A percentile compares a stretch with the other conserved stretches of the same genome.
phyloP scores from a whole-genome alignment of 2,797 vertebrate genomes.

The Taeniopygia guttata region DNA sequence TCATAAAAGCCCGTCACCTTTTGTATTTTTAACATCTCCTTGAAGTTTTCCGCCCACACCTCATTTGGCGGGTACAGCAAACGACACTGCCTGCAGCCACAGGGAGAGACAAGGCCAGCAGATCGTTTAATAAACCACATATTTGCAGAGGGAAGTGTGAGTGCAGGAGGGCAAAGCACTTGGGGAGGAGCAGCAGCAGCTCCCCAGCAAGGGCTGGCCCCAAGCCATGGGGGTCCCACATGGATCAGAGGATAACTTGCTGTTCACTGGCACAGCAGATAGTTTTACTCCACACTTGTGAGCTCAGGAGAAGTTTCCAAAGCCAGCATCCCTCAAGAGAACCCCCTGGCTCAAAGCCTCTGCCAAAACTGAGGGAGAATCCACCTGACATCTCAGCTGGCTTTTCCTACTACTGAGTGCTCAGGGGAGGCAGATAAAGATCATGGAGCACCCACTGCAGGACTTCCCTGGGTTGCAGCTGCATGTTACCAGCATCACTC shows the following conservation, averaged over 20 bases:
- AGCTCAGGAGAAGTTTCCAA: not conserved
- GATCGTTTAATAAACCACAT: not conserved
- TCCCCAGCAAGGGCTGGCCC: not conserved
- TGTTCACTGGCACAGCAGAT: accelerated
- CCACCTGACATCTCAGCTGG: not conserved
- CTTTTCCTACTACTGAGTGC: not conserved
- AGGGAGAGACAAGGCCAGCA: not conserved
- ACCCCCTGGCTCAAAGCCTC: not conserved
- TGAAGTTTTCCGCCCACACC: not conserved
- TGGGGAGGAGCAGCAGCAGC: not conserved
- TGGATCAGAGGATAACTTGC: not conserved
- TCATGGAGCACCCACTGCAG: too few relatives aligned
- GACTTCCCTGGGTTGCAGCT: not conserved
- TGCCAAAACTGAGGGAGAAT: not conserved
- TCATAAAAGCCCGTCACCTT: too few relatives aligned
- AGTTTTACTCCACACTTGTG: not conserved
- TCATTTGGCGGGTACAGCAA: too few relatives aligned
- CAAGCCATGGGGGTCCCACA: not conserved
- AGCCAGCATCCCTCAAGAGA: not conserved
- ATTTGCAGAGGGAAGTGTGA: not conserved
- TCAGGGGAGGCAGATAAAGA: not conserved
- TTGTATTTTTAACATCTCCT: not conserved
- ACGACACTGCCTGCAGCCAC: conserved; percentile 36
- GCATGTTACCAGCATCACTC: not conserved
- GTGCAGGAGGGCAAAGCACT: not conserved